Percentiles rank a stretch among this genome's conserved stretches.
These are phyloP conservation scores for Nylanderia fulva DNA, from an alignment of 1,140 invertebrate species.

Conservation along the genomic window DNA sequence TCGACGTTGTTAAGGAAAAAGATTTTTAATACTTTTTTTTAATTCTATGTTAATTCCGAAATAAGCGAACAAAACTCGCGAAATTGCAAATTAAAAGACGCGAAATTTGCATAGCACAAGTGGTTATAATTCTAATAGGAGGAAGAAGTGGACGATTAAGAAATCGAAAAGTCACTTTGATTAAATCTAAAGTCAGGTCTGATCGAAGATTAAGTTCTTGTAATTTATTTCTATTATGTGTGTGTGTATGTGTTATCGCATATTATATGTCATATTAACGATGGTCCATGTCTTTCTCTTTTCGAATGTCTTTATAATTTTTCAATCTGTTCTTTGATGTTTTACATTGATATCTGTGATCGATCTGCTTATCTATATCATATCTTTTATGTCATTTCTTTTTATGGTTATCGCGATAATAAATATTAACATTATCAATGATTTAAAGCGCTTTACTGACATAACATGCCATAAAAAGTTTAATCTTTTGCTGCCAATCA, in stretches of 20 bases:
- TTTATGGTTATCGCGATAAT: background rate
- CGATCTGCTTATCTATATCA: background rate
- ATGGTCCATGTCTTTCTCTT: background rate
- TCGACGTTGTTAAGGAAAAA: background rate
- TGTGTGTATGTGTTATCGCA: background rate
- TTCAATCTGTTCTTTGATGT: background rate
- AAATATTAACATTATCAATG: conserved; percentile 32
- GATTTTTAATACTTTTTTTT: background rate
- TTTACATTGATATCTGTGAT: conserved; percentile 7
- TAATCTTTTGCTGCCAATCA: background rate
- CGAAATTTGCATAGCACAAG: no score
- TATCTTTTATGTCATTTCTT: conserved; percentile 11
- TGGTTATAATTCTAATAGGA: background rate
- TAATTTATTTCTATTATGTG: background rate
- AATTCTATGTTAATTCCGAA: no score
- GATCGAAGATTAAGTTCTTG: background rate
- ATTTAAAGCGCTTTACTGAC: background rate
- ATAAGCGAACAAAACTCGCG: background rate
- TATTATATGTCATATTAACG: background rate
- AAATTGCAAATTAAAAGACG: background rate
- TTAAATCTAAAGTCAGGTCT: background rate
- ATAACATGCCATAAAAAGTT: conserved; percentile 23
- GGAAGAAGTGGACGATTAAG: background rate
- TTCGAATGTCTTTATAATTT: background rate
- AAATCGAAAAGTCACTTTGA: background rate